Evolutionary conservation across 2,888 invertebrate species (phyloP), one percentile per base, ranked within the genome.

Genomic region (Siphonodentalium dalli): DNA sequence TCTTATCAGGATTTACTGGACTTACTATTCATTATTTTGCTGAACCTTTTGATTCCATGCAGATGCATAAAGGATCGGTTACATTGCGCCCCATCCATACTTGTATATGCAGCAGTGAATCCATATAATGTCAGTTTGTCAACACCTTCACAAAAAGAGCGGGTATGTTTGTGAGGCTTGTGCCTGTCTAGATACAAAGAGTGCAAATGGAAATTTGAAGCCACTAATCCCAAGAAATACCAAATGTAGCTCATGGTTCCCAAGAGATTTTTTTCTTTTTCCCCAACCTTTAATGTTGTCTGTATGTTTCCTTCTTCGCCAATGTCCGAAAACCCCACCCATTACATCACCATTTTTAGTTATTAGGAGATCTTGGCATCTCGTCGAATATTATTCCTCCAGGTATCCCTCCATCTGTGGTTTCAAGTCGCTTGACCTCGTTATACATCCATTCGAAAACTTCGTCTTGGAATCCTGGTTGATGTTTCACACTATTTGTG

Each of bases 11-110:
- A n/a, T n/a, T n/a, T n/a, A n/a, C n/a, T n/a, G n/a, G n/a, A n/a
- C n/a, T n/a, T n/a, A n/a, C n/a, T n/a, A n/a, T n/a, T n/a, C n/a
- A n/a, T n/a, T n/a, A n/a, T n/a, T n/a, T n/a, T n/a, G n/a, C n/a
- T n/a, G n/a, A n/a, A n/a, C n/a, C n/a, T n/a, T n/a, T n/a, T n/a
- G n/a, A 39, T 15, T 28, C 21, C 54, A 45, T 50, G 56, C 9
- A 57, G 18, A 13, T 49, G 21, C 37, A 56, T 51, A 20, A 59
- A 58, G n/a, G 48, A 43, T 8, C 61, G 42, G 37, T 65, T 65
- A 21, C 31, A 47, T 23, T 43, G 39, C n/a, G 58, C 54, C 6
- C 61, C 58, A 58, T 58, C 61, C 46, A 54, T 50, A 29, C 47
- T 41, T 2, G 40, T 37, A 26, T 56, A 58, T 24, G 44, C 29